phyloP scores from a whole-genome alignment of 2,888 invertebrate genomes.

The Celastrina argiolus region DNA sequence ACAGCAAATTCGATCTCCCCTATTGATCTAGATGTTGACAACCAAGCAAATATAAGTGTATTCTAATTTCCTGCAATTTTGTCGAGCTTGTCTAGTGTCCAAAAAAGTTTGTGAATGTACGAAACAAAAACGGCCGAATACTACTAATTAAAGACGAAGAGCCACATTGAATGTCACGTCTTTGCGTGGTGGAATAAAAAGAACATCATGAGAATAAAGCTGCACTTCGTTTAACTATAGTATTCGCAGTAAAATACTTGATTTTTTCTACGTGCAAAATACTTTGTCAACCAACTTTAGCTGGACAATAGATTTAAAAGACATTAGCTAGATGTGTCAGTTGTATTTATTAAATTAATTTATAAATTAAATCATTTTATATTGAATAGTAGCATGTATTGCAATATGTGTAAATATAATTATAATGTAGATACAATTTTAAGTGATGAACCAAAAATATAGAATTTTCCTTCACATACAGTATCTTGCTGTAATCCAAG shows the following conservation, averaged over 20 bases:
- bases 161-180: too few species aligned
- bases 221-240: too few species aligned
- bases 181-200: too few species aligned
- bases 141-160: too few species aligned
- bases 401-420: constrained; percentile 8
- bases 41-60: not conserved
- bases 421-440: constrained; percentile 11
- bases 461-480: not conserved
- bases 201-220: too few species aligned
- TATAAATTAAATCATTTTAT: constrained; percentile 17
- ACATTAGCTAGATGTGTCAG: not conserved
- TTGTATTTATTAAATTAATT: constrained; percentile 19
- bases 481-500: not conserved
- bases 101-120: not conserved
- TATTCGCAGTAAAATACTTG: too few species aligned
- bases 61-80: not conserved
- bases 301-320: constrained; percentile 5
- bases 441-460: constrained; percentile 18
- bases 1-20: too few species aligned
- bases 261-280: not conserved
- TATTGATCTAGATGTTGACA: not conserved
- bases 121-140: too few species aligned
- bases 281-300: not conserved
- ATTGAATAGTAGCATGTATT: constrained; percentile 5
- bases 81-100: not conserved